Conservation (phyloP, 1,140 invertebrate genomes). For the Drosophila pachea region DNA sequence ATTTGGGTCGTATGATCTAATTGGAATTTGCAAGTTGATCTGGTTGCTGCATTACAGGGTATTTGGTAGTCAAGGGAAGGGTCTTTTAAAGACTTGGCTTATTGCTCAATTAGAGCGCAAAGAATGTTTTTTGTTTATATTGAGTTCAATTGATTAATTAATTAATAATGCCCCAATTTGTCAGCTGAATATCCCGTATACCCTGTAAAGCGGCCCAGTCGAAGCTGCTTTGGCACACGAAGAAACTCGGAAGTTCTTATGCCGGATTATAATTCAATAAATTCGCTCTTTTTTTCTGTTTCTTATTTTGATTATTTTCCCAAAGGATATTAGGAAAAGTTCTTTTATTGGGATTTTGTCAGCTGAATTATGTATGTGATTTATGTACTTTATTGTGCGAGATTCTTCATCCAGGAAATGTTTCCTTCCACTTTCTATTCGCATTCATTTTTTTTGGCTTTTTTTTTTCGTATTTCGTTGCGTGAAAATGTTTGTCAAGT, state of each 20-base stretch:
- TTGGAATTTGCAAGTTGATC: no score
- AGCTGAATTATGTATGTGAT: constrained; percentile 13
- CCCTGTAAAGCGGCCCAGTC: no score
- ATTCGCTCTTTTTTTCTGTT: background rate
- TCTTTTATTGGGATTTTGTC: background rate
- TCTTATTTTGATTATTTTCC: no score
- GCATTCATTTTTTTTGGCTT: background rate
- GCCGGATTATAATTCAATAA: no score
- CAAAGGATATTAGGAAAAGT: background rate
- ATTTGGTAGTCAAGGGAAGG: background rate
- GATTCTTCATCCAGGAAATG: constrained; percentile 3
- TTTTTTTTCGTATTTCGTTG: background rate
- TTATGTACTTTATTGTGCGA: constrained; percentile 8
- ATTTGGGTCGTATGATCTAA: no score
- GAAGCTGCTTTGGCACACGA: no score
- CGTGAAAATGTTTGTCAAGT: background rate
- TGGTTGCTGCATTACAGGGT: background rate
- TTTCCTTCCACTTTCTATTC: background rate
- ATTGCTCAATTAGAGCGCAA: background rate
- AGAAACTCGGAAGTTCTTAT: no score
- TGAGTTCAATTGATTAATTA: no score
- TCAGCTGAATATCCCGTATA: no score
- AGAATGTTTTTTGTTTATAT: background rate
- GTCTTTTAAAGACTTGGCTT: background rate
- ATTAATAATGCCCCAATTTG: no score